Evolutionary conservation across 2,113 vertebrate genomes (phyloP).

Genomic region (Onychostruthus taczanowskii): DNA sequence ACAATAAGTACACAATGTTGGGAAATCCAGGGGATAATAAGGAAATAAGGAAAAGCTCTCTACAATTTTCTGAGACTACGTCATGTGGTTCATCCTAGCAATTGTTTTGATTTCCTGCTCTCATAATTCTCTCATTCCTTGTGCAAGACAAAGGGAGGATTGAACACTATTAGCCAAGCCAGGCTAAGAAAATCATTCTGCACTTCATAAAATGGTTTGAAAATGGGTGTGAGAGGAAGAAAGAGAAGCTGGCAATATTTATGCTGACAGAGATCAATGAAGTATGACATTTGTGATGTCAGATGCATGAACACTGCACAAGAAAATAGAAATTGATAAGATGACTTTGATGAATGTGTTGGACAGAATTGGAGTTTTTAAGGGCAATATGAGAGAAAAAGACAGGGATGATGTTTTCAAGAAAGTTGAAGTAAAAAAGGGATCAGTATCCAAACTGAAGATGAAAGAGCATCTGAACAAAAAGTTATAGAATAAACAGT

Average conservation of each 20-base stretch:
- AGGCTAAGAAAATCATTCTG: neutral
- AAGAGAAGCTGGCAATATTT: neutral
- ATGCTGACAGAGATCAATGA: neutral
- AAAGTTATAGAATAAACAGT: neutral
- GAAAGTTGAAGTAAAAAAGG: neutral
- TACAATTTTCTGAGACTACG: neutral
- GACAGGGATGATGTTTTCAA: neutral
- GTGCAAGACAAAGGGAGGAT: neutral
- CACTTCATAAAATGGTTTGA: neutral
- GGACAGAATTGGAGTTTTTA: neutral
- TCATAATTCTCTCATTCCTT: neutral
- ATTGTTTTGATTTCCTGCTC: neutral
- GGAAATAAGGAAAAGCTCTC: neutral
- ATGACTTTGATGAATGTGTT: neutral
- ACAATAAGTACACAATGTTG: neutral
- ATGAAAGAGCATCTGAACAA: neutral
- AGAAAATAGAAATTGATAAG: neutral
- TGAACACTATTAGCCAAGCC: neutral
- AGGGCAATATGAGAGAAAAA: neutral
- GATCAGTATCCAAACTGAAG: neutral
- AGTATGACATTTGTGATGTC: neutral
- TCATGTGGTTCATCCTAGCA: neutral
- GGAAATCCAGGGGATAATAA: neutral
- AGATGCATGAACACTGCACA: neutral
- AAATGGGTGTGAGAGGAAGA: neutral